Conservation (phyloP, 2,797 vertebrate species). For the Loris lydekkerianus region DNA sequence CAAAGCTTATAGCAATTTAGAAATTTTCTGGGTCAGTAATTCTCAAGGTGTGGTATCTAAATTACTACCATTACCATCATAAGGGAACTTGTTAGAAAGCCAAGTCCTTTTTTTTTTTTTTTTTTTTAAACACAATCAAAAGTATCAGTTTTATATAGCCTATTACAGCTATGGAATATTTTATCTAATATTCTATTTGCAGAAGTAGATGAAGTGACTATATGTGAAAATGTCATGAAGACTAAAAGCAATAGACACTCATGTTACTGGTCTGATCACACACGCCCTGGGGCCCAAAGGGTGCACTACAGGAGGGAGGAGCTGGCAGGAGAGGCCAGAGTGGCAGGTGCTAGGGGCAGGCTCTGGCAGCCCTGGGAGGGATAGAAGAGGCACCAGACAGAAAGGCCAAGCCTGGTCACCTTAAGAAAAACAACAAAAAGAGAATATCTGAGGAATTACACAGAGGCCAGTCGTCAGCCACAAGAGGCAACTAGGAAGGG, state of each 20-base stretch:
- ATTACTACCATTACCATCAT: not conserved
- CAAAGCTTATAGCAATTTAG: not conserved
- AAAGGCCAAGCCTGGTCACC: not conserved
- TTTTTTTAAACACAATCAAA: not conserved
- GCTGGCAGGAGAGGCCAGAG: not conserved
- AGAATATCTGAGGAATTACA: not conserved
- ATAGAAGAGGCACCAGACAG: not conserved
- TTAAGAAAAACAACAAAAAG: not conserved
- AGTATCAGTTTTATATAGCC: not conserved
- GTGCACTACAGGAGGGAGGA: not conserved
- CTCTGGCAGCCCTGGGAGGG: not conserved
- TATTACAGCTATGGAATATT: not conserved
- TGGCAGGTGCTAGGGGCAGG: too few relatives aligned
- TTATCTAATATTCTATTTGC: not conserved
- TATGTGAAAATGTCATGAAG: not conserved
- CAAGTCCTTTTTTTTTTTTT: not conserved
- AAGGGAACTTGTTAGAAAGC: not conserved
- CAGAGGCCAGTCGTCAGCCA: not conserved
- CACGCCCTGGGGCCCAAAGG: rapidly evolving
- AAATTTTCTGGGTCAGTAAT: not conserved
- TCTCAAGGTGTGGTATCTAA: not conserved
- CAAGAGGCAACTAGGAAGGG: not conserved
- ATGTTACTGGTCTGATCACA: not conserved
- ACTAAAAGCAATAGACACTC: not conserved
- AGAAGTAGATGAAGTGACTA: not conserved